Evolutionary conservation across 2,113 vertebrate genomes (phyloP), one percentile per base, ranked within the genome.

Genomic region (Suncus etruscus): DNA sequence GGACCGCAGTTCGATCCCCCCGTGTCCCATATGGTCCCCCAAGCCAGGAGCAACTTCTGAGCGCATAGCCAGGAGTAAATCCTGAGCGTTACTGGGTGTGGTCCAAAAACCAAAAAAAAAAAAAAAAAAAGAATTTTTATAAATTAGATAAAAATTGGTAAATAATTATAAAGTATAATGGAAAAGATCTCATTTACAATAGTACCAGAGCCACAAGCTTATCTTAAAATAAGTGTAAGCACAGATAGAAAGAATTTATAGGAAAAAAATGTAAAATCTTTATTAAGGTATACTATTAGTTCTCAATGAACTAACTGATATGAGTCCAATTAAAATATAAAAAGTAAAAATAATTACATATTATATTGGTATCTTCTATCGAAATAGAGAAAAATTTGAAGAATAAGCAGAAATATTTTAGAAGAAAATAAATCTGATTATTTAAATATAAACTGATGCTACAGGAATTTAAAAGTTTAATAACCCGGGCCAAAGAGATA

Each of bases 321-420:
- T 86, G 81, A 69, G 82, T 29, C 22, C 70, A 77, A 58, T 50
- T 14, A 86, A 88, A 84, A 77, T 70, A 22, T 39, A 66, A 25
- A 25, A 54, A 15, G 18, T 54, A 14, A 54, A 54, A 54, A 14
- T 4, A 12, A 14, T 81, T 69, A 66, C 85, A 65, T 14, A 32
- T 66, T 31, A 87, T 45, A 70, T 25, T 65, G 29, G 22, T 18
- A 29, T 81, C 65, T 80, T 91, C 66, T 91, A 39, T 81, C 81
- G 65, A 81, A 94, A 86, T 39, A 88, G 84, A 87, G 8, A 68
- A 83, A 73, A 94, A 84, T 79, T 25, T 92, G 11, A 83, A 54
- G 18, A 11, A 54, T 54, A 83, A 8, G 45, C n/a, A 94, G 65
- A 14, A 11, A 4, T 4, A 54, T 54, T 54, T 54, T 54, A 16